A percentile compares a stretch with the other conserved stretches of the same genome.
These are phyloP conservation scores for Xestia ashworthii DNA, from an alignment of 2,888 invertebrate genomes.

Conservation along the genomic window DNA sequence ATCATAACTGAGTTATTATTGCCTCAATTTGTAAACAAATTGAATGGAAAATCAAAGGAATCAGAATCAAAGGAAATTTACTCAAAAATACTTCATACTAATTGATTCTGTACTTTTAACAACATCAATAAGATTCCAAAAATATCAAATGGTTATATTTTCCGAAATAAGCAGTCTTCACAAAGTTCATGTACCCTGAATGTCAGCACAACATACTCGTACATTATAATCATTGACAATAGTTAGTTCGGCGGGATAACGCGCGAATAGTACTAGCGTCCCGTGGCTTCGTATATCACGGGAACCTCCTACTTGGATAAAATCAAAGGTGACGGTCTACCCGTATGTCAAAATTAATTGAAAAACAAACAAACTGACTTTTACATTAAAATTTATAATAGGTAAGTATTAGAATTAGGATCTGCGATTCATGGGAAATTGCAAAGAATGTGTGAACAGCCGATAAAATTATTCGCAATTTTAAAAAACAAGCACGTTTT, in stretches of 20 bases:
- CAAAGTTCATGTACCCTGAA: background rate
- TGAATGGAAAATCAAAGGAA: slow-evolving; percentile 11
- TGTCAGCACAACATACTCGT: background rate
- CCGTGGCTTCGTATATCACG: too few relatives aligned
- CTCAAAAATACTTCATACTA: slow-evolving; percentile 14
- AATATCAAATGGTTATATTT: background rate
- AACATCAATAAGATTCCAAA: slow-evolving; percentile 19
- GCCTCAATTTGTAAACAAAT: slow-evolving; percentile 18
- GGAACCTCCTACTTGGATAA: too few relatives aligned
- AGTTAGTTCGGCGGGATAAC: too few relatives aligned
- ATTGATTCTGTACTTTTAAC: slow-evolving; percentile 23
- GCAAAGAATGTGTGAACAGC: background rate
- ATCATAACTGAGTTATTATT: slow-evolving; percentile 11
- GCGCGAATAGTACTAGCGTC: too few relatives aligned
- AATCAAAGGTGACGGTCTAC: too few relatives aligned
- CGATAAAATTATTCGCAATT: too few relatives aligned
- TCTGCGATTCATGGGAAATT: background rate
- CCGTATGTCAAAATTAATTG: too few relatives aligned
- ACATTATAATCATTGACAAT: background rate
- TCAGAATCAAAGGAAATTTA: slow-evolving; percentile 17
- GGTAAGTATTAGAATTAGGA: background rate
- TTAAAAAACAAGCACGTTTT: background rate
- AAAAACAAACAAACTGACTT: too few relatives aligned
- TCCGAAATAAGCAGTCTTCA: slow-evolving; percentile 3
- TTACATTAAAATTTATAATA: too few relatives aligned